Percentiles rank a stretch among this genome's conserved stretches.
These are phyloP conservation scores for Peucedramus taeniatus DNA, from an alignment of 2,113 vertebrate species.

Conservation along the genomic window DNA sequence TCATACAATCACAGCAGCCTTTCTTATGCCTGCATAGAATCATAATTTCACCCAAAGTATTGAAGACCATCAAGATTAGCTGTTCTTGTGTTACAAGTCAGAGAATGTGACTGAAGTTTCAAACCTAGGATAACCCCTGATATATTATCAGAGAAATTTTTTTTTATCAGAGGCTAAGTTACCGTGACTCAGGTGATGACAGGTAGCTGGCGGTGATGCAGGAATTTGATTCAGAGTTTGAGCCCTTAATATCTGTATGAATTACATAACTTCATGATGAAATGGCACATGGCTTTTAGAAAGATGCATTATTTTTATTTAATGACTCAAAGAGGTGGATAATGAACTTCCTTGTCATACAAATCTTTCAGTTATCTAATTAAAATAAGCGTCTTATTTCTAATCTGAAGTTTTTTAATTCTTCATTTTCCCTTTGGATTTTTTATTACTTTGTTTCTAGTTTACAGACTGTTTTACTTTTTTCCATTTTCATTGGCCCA, in stretches of 20 bases:
- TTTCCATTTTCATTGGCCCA: background rate
- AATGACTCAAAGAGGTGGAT: background rate
- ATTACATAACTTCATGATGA: background rate
- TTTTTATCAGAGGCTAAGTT: background rate
- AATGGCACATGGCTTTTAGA: background rate
- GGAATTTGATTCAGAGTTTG: background rate
- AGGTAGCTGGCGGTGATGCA: background rate
- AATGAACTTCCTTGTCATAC: background rate
- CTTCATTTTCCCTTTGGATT: background rate
- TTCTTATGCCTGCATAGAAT: background rate
- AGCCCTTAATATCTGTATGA: background rate
- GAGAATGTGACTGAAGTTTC: background rate
- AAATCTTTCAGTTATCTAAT: background rate
- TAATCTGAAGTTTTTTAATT: background rate
- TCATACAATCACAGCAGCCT: background rate
- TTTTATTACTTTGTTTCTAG: background rate
- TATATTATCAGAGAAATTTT: background rate
- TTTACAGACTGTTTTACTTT: background rate
- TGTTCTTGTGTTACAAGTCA: background rate
- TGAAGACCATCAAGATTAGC: background rate
- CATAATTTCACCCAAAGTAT: background rate
- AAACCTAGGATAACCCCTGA: background rate
- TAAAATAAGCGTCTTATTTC: background rate
- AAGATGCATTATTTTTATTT: background rate
- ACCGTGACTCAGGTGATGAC: background rate